Percentiles rank a stretch among this genome's conserved stretches.
Conservation (phyloP, 2,888 invertebrate species). For the Peribatodes rhomboidaria region DNA sequence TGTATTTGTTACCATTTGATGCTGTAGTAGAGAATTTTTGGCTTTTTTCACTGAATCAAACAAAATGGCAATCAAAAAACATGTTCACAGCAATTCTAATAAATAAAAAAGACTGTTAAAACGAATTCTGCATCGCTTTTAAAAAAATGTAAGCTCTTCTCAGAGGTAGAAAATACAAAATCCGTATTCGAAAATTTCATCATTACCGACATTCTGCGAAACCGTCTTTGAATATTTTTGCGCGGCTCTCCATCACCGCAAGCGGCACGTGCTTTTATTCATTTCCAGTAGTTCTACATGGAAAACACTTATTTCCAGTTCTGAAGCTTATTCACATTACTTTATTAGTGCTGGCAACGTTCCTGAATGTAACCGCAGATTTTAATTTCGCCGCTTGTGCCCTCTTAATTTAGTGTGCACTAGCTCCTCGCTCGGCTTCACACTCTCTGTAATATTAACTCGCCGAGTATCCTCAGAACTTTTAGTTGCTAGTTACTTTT, state of each 20-base stretch:
- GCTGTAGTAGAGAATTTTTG: no score
- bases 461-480: constrained; percentile 35
- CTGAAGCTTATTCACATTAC: constrained; percentile 61
- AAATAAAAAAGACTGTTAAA: no score
- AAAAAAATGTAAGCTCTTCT: background rate
- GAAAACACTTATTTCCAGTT: constrained; percentile 41
- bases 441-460: constrained; percentile 43
- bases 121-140: background rate
- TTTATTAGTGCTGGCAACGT: constrained; percentile 66
- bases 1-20: no score
- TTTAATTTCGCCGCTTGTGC: constrained; percentile 72
- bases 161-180: background rate
- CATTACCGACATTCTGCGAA: constrained; percentile 11
- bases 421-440: constrained; percentile 48
- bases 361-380: constrained; percentile 69
- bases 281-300: constrained; percentile 33
- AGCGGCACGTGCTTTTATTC: constrained; percentile 26
- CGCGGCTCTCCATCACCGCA: constrained; percentile 26
- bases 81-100: no score
- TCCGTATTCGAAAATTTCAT: constrained; percentile 1
- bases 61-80: no score
- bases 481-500: constrained; percentile 35
- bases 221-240: constrained; percentile 37
- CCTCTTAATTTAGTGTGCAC: constrained; percentile 67
- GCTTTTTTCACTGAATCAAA: no score